Base-by-base conservation (phyloP, 2,113 vertebrate genomes). In the Theristicus caerulescens region DNA sequence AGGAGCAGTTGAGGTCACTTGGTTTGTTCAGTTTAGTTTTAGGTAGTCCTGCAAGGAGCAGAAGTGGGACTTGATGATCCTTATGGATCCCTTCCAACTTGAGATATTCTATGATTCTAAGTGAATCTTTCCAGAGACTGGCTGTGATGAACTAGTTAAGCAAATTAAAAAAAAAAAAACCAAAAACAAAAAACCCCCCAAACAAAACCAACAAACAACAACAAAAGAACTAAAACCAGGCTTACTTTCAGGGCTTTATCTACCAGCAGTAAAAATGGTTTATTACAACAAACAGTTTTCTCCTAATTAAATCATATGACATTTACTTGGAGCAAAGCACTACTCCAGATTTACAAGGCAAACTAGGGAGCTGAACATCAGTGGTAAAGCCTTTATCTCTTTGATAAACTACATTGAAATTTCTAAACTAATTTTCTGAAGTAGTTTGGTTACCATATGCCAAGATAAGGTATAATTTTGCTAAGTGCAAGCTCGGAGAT, bases 391-490 rank as follows among this genome's bases (percentile, higher is more conserved):
- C n/a, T 82, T 94, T 85, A 84, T 92, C 72, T 88, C 11, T 81
- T 83, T 77, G 46, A 95, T 70, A 95, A 92, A 74, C n/a, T 62
- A 92, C 20, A 81, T 2, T 54, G 32, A 92, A 88, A 81, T 81
- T 29, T 94, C 76, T 42, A 78, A 93, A 92, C 46, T 86, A 81
- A 96, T 95, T 95, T 94, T 92, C 89, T 91, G 57, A 95, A 94
- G 83, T 95, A 78, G 86, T 81, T 73, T 62, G 10, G 29, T 86
- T 91, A 89, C 42, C 46, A n/a, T 88, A 54, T 27, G 26, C 42
- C 76, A 88, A 79, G 72, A 74, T 94, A 78, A 81, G 62, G 54
- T 51, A 51, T 84, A 86, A 95, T 96, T 95, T 94, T 95, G 29
- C 54, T 91, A 96, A 95, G 66, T 78, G 91, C 61, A 89, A 64